Evolutionary conservation across 2,888 invertebrate genomes (phyloP).

Genomic region (Cepaea hortensis): DNA sequence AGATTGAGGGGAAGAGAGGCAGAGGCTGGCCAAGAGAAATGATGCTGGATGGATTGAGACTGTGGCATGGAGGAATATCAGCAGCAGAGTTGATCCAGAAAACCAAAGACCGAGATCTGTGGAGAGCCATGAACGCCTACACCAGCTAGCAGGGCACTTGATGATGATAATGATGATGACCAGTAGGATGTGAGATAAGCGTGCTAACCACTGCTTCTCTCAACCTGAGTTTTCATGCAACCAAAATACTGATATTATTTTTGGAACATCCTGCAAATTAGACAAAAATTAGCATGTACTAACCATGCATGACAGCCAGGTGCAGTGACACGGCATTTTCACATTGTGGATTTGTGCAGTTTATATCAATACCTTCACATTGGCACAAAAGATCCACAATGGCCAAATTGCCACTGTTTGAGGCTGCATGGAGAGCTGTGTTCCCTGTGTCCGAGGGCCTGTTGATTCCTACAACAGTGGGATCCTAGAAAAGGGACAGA

Average conservation of each 20-base stretch:
- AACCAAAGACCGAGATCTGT: no score
- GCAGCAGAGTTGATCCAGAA: no score
- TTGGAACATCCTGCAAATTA: neutral
- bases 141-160: no score
- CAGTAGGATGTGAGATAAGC: no score
- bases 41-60: no score
- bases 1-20: no score
- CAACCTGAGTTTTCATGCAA: no score
- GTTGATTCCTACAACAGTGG: slow-evolving; percentile 67
- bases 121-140: no score
- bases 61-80: no score
- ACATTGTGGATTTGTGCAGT: slow-evolving; percentile 71
- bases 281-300: neutral
- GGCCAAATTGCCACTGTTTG: slow-evolving; percentile 68
- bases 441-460: slow-evolving; percentile 73
- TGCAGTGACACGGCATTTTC: slow-evolving; percentile 73
- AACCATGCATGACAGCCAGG: slow-evolving; percentile 73
- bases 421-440: slow-evolving; percentile 74
- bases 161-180: no score
- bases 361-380: slow-evolving; percentile 63
- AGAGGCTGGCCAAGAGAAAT: no score
- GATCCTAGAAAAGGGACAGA: slow-evolving; percentile 58
- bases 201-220: no score
- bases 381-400: slow-evolving; percentile 67
- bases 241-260: neutral